phyloP scores from a whole-genome alignment of 23 tunicate species.

The Trididemnum nubilum region DNA sequence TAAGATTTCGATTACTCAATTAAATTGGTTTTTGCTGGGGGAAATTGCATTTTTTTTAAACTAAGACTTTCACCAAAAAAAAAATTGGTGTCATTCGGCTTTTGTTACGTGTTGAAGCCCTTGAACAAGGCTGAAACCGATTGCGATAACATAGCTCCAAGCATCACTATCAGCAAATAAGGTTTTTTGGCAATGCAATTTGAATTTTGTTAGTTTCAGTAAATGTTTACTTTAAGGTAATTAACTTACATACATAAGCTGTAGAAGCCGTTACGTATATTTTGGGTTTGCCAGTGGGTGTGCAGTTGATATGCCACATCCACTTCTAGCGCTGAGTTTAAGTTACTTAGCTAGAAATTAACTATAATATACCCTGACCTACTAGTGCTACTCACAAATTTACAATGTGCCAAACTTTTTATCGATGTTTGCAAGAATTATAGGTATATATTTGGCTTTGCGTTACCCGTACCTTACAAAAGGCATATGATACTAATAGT shows the following conservation, averaged over 20 bases:
- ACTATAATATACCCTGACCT: not conserved
- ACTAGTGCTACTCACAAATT: not conserved
- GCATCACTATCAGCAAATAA: not conserved
- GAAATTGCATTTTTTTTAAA: not conserved
- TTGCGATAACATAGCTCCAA: not conserved
- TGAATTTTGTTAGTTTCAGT: not conserved
- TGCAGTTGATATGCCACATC: not conserved
- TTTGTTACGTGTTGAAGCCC: not conserved
- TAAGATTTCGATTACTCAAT: not conserved
- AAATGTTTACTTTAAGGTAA: not conserved
- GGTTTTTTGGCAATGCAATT: not conserved
- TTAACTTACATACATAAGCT: not conserved
- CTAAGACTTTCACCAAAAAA: not conserved
- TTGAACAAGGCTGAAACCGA: not conserved
- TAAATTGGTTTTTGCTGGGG: not conserved
- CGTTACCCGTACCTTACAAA: not conserved
- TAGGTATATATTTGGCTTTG: not conserved
- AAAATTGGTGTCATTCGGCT: slow-evolving; percentile 1
- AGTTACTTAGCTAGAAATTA: not conserved
- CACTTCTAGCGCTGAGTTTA: not conserved
- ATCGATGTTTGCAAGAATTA: not conserved
- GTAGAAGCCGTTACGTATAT: not conserved
- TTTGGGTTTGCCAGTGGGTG: slow-evolving; percentile 3
- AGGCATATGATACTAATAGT: not conserved
- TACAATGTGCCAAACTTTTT: not conserved